Percentiles rank a stretch among this genome's conserved stretches.
phyloP scores from a whole-genome alignment of 2,888 invertebrate species.

The Neria commutata region DNA sequence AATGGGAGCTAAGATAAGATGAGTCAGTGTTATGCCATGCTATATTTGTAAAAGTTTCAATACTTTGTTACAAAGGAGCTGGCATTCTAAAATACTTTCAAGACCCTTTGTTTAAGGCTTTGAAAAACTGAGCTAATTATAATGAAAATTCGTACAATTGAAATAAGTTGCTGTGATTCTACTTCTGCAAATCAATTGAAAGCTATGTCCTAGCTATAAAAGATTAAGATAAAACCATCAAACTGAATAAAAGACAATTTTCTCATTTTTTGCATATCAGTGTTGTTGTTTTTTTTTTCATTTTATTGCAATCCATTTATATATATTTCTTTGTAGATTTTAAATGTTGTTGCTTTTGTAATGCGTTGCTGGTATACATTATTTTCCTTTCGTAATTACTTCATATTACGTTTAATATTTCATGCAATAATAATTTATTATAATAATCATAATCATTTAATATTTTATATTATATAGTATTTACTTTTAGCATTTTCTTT shows the following conservation, averaged over 20 bases:
- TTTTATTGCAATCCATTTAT: slow-evolving; percentile 55
- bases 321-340: slow-evolving; percentile 39
- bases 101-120: too few species aligned
- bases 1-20: too few species aligned
- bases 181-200: not conserved
- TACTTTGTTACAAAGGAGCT: too few species aligned
- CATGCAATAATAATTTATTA: slow-evolving; percentile 6
- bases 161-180: not conserved
- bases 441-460: slow-evolving; percentile 43
- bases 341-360: slow-evolving; percentile 31
- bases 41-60: too few species aligned
- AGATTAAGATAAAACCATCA: not conserved
- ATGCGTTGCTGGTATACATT: slow-evolving; percentile 37
- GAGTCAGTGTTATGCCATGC: too few species aligned
- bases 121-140: too few species aligned
- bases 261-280: slow-evolving; percentile 16
- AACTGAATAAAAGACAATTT: not conserved
- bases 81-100: too few species aligned
- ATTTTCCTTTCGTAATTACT: not conserved
- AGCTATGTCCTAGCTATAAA: not conserved
- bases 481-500: too few species aligned
- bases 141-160: not conserved
- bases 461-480: slow-evolving; percentile 45
- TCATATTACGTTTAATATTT: not conserved
- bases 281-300: slow-evolving; percentile 36